Evolutionary conservation across 2,113 vertebrate genomes (phyloP), one percentile per base, ranked within the genome.

Genomic region (Mustelus asterias): DNA sequence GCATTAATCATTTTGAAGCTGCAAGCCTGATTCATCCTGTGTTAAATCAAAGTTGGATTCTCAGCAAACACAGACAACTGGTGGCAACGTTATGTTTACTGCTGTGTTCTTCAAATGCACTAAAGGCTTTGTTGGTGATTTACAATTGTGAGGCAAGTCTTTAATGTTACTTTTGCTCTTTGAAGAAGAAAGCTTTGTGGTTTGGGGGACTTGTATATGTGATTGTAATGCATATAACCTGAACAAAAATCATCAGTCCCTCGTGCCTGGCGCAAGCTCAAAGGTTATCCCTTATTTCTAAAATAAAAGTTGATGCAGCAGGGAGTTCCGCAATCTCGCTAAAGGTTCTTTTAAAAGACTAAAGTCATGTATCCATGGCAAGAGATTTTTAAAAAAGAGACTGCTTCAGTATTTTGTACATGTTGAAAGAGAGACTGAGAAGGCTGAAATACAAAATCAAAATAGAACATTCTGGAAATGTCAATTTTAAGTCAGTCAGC

Each of bases 81-180:
- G 18, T 11, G 33, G 16, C 58, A 58, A n/a, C 54, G 26, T 58
- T 89, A 89, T 13, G 54, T 26, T 89, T 54, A 54, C 48, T 54
- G 48, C 26, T 58, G 24, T 89, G 26, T 89, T 83, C 65, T 24
- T 29, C 89, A 65, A 16, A 54, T 33, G 10, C 86, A 44, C 86
- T 88, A 5, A 37, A 88, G 85, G 44, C 44, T 89, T 54, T 89
- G 58, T 65, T 93, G 60, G 37, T 93, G 89, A 93, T 93, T 93
- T 93, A 65, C 89, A 65, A 37, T 37, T 60, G 29, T 93, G 33
- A 37, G 89, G 29, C 37, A n/a, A 29, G 58, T 20, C 58, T 93
- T 20, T 93, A 93, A 93, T 65, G 60, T 18, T 93, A 8, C 0
- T 20, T 20, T 65, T 65, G 24, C 10, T 89, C 86, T 48, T 89